Evolutionary conservation across 2,797 vertebrate species (phyloP).

Genomic region (Sebastes wilsoni): DNA sequence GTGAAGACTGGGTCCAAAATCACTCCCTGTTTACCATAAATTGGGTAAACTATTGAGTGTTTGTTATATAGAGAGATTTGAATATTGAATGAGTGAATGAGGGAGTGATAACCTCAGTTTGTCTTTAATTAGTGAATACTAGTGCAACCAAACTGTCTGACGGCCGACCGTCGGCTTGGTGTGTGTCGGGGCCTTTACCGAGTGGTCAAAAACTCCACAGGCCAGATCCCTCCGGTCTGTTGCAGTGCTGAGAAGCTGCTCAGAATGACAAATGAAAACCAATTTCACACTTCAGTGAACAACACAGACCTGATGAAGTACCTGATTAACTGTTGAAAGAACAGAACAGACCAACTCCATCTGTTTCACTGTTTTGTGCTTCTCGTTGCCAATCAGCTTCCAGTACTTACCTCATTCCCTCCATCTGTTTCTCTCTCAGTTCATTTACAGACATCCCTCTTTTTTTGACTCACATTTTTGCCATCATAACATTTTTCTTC

Average conservation of each 20-base stretch:
- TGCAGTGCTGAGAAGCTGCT: not conserved
- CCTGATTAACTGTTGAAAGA: not conserved
- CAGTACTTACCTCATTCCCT: not conserved
- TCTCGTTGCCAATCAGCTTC: not conserved
- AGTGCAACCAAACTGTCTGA: too few species aligned
- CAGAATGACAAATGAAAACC: constrained; percentile 6
- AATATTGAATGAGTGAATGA: not conserved
- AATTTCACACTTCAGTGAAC: constrained; percentile 8
- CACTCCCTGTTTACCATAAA: not conserved
- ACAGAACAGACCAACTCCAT: not conserved
- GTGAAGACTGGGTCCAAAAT: not conserved
- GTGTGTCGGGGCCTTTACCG: too few species aligned
- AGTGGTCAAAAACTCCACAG: too few species aligned
- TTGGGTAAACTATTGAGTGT: not conserved
- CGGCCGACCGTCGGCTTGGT: too few species aligned
- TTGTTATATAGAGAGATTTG: not conserved
- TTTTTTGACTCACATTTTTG: not conserved
- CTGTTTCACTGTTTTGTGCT: not conserved
- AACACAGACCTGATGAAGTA: not conserved
- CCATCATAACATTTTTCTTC: not conserved
- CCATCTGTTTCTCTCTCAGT: constrained; percentile 6
- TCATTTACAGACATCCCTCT: not conserved
- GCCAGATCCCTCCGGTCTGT: not conserved
- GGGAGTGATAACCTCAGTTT: not conserved
- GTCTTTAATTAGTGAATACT: not conserved